A percentile compares a stretch with the other conserved stretches of the same genome.
Conservation (phyloP, 1,140 invertebrate genomes). For the Saxidomus purpurata region DNA sequence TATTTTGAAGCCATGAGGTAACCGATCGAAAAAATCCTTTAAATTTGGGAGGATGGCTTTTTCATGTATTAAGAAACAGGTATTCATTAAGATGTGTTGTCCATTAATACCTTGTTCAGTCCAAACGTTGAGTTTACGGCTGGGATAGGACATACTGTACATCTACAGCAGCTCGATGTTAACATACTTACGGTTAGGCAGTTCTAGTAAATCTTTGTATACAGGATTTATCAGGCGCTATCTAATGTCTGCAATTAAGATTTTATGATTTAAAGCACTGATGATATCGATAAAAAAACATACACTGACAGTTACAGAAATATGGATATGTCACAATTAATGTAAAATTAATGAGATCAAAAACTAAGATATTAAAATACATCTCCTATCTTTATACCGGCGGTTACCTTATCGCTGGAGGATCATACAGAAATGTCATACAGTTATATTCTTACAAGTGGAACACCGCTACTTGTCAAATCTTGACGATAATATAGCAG, state of each 20-base stretch:
- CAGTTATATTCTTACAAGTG: neutral
- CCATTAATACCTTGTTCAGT: too few species aligned
- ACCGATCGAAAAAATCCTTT: too few species aligned
- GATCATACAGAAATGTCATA: neutral
- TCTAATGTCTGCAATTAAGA: slow-evolving; percentile 25
- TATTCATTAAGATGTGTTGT: too few species aligned
- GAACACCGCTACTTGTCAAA: neutral
- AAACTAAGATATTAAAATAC: neutral
- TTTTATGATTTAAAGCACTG: neutral
- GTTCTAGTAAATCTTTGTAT: too few species aligned
- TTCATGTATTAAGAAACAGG: too few species aligned
- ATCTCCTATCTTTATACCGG: neutral
- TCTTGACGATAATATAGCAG: too few species aligned
- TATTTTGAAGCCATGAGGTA: too few species aligned
- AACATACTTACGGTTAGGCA: too few species aligned
- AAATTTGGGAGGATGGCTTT: too few species aligned
- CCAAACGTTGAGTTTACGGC: too few species aligned
- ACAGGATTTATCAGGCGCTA: neutral
- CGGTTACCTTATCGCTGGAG: neutral
- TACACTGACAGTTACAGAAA: slow-evolving; percentile 20
- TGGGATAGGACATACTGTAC: too few species aligned
- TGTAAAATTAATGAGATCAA: slow-evolving; percentile 46
- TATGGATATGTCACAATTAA: slow-evolving; percentile 46
- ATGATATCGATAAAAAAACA: neutral
- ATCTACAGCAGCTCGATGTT: too few species aligned